These are phyloP conservation scores for Dromius quadrimaculatus DNA, from an alignment of 2,888 invertebrate genomes.

Conservation along the genomic window DNA sequence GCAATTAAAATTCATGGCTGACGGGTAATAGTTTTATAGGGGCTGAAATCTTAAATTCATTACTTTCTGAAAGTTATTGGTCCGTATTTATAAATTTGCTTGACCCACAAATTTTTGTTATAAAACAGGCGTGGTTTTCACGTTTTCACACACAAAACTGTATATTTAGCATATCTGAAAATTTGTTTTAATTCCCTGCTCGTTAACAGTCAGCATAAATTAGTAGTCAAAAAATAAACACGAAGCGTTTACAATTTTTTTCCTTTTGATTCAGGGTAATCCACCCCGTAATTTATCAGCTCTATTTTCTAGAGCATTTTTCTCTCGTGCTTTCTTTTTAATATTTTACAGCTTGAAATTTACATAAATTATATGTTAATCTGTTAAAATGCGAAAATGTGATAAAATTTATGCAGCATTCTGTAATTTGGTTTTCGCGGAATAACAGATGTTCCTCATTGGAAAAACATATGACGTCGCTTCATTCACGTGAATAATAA, in stretches of 20 bases:
- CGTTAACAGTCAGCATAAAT: constrained; percentile 31
- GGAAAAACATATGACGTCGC: background rate
- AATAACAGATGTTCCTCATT: constrained; percentile 9
- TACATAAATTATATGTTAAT: constrained; percentile 24
- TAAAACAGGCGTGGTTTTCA: too few species aligned
- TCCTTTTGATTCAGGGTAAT: constrained; percentile 1
- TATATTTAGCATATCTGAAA: too few species aligned
- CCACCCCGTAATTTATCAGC: constrained; percentile 9
- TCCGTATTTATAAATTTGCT: too few species aligned
- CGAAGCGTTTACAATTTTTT: constrained; percentile 18
- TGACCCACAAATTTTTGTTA: too few species aligned
- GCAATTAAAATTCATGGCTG: too few species aligned
- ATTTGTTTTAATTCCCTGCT: too few species aligned
- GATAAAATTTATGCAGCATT: background rate
- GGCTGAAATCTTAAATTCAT: too few species aligned
- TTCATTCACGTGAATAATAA: background rate
- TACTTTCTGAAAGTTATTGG: too few species aligned
- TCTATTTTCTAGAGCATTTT: background rate
- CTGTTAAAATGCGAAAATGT: background rate
- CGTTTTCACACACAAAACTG: too few species aligned
- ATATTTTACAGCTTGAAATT: background rate
- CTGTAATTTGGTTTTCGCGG: constrained; percentile 5
- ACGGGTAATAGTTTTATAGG: too few species aligned
- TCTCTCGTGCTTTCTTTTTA: constrained; percentile 17
- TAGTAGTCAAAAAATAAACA: constrained; percentile 13